Conservation (phyloP, 2,888 invertebrate species). For the Nephrocerus scutellatus region DNA sequence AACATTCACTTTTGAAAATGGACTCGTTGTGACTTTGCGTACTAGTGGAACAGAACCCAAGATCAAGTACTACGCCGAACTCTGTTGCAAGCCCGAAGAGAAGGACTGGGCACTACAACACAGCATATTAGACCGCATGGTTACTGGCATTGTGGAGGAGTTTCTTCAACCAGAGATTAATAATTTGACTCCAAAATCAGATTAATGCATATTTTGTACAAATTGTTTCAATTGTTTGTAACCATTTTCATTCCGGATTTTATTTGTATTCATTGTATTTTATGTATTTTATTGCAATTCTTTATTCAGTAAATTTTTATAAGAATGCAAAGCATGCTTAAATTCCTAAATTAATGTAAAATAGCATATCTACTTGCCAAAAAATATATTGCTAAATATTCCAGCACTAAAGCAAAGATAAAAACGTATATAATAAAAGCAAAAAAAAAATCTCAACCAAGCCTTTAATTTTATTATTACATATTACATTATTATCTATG, state of each 20-base stretch:
- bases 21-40: conserved; percentile 78
- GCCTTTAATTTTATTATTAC: too few species aligned
- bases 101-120: conserved; percentile 60
- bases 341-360: too few species aligned
- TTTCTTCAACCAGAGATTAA: conserved; percentile 73
- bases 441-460: too few species aligned
- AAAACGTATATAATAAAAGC: too few species aligned
- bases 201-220: conserved; percentile 20
- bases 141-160: conserved; percentile 68
- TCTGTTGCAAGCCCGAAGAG: conserved; percentile 62
- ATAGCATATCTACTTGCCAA: too few species aligned
- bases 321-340: too few species aligned
- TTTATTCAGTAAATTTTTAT: too few species aligned
- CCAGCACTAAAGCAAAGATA: too few species aligned
- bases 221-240: not conserved
- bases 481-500: too few species aligned
- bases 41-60: conserved; percentile 99
- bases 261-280: too few species aligned
- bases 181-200: conserved; percentile 45
- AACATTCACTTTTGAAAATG: conserved; percentile 83
- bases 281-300: too few species aligned
- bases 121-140: conserved; percentile 62
- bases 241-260: not conserved
- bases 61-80: conserved; percentile 95
- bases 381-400: too few species aligned